These are phyloP conservation scores for Drosophila hydei DNA, from an alignment of 1,140 invertebrate genomes.

Conservation along the genomic window DNA sequence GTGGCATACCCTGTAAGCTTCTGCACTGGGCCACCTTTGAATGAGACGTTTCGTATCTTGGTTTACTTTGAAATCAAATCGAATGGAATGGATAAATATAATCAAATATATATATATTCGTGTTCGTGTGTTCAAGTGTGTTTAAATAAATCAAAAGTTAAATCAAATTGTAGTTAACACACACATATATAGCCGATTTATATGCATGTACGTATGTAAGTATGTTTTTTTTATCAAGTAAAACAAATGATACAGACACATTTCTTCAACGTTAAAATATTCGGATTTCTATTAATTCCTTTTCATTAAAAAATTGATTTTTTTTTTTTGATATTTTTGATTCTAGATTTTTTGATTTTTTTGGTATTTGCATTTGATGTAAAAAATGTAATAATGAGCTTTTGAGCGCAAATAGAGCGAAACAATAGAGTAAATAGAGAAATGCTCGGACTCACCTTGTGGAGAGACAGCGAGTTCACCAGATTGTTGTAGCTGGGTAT, in stretches of 20 bases:
- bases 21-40: slow-evolving; percentile 18
- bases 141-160: slow-evolving; percentile 79
- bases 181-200: slow-evolving; percentile 60
- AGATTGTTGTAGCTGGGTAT: slow-evolving; percentile 87
- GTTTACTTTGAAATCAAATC: slow-evolving; percentile 43
- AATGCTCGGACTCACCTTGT: slow-evolving; percentile 90
- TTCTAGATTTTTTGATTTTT: slow-evolving; percentile 24
- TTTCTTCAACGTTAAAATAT: slow-evolving; percentile 51
- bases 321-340: background rate
- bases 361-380: slow-evolving; percentile 83
- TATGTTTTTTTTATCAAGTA: slow-evolving; percentile 55
- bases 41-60: slow-evolving; percentile 3
- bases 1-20: no score
- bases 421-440: slow-evolving; percentile 77
- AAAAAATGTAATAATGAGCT: slow-evolving; percentile 83
- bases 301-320: slow-evolving; percentile 29
- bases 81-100: slow-evolving; percentile 25
- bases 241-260: slow-evolving; percentile 60
- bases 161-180: slow-evolving; percentile 77
- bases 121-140: slow-evolving; percentile 18
- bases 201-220: slow-evolving; percentile 47
- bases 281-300: slow-evolving; percentile 47
- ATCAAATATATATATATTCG: slow-evolving; percentile 27
- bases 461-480: slow-evolving; percentile 91
- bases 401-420: slow-evolving; percentile 82